phyloP scores from a whole-genome alignment of 2,888 invertebrate species.

The Caenorhabditis sp. region DNA sequence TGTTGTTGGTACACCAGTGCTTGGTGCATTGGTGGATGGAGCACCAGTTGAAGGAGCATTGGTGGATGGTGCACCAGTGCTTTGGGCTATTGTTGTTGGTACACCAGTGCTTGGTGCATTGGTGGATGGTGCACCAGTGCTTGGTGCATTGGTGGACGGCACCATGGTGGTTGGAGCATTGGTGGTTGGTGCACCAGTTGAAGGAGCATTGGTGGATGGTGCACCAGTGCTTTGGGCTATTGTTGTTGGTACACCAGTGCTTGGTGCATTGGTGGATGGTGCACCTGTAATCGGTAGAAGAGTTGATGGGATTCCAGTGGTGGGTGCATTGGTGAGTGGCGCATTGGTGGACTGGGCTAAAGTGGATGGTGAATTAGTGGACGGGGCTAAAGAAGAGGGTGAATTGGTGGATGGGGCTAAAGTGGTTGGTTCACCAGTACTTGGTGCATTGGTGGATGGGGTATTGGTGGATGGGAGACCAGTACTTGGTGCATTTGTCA shows the following conservation, averaged over 20 bases:
- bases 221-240: no score
- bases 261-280: no score
- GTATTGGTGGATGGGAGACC: not conserved
- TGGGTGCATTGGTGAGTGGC: not conserved
- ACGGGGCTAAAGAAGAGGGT: no score
- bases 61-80: not conserved
- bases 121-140: not conserved
- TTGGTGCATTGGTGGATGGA: not conserved
- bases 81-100: no score
- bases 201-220: constrained; percentile 1
- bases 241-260: no score
- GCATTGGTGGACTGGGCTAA: constrained; percentile 3
- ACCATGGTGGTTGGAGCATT: not conserved
- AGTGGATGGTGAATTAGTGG: constrained; percentile 9
- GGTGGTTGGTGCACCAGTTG: not conserved
- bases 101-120: not conserved
- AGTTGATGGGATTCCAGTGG: not conserved
- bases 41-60: no score
- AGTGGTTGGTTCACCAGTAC: not conserved
- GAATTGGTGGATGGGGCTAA: no score
- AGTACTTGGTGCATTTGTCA: not conserved
- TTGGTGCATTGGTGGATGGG: not conserved
- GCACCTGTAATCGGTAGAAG: not conserved
- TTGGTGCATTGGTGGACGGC: no score
- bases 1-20: not conserved